Percentiles rank a stretch among this genome's conserved stretches.
phyloP scores from a whole-genome alignment of 2,888 invertebrate genomes.

The Dyspetes luteomarginatus region DNA sequence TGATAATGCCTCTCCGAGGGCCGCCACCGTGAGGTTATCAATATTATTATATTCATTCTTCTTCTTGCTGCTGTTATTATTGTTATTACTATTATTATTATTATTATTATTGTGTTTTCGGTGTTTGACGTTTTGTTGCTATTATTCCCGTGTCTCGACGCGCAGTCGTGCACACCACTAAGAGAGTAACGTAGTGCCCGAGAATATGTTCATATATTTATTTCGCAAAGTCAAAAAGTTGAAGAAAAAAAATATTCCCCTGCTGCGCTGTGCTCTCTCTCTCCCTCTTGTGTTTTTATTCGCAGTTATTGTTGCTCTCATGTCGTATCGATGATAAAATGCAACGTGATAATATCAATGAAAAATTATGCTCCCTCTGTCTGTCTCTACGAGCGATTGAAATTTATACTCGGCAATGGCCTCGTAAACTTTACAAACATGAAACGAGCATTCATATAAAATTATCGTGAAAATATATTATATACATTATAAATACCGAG shows the following conservation, averaged over 20 bases:
- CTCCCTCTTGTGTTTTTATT: neutral
- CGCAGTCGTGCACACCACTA: neutral
- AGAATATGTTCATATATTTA: conserved; percentile 11
- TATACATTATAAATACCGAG: neutral
- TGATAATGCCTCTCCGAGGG: conserved; percentile 77
- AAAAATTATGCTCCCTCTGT: conserved; percentile 1
- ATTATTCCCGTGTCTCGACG: conserved; percentile 14
- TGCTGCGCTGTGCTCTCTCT: neutral
- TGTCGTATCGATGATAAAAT: conserved; percentile 17
- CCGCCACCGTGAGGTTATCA: conserved; percentile 78
- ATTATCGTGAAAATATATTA: conserved; percentile 5
- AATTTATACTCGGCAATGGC: conserved; percentile 33
- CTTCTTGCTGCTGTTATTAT: conserved; percentile 63
- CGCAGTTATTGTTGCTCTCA: neutral
- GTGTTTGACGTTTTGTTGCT: conserved; percentile 41
- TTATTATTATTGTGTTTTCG: conserved; percentile 25
- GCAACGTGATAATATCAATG: conserved; percentile 47
- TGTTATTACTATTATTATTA: conserved; percentile 56
- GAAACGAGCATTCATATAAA: conserved; percentile 33
- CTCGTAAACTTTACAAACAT: conserved; percentile 45
- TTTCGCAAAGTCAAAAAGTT: conserved; percentile 4
- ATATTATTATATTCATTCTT: conserved; percentile 72
- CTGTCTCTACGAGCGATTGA: conserved; percentile 14
- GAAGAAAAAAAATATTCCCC: neutral
- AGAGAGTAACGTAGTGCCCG: neutral